phyloP scores from a whole-genome alignment of 2,113 vertebrate species.

The Ranitomeya variabilis region DNA sequence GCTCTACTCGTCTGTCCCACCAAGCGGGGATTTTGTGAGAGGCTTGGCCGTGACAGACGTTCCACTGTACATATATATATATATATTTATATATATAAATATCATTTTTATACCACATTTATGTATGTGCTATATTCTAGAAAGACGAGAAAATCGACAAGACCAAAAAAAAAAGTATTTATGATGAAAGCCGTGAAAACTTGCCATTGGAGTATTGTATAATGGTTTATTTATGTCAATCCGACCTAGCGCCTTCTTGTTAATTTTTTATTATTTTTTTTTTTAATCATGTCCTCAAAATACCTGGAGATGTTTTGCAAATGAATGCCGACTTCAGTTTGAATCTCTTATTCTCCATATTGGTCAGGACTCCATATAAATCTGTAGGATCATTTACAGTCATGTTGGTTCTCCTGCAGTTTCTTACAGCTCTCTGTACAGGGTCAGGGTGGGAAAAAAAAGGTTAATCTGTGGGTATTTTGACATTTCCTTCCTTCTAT shows the following conservation, averaged over 20 bases:
- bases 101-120: conserved; percentile 43
- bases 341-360: neutral
- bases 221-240: conserved; percentile 8
- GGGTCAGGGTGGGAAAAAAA: neutral
- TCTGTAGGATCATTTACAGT: neutral
- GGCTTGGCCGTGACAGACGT: neutral
- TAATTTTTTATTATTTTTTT: neutral
- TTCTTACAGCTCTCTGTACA: neutral
- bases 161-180: conserved; percentile 41
- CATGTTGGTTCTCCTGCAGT: neutral
- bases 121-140: conserved; percentile 36
- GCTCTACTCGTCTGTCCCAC: neutral
- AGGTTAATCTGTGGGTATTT: neutral
- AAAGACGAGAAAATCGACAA: conserved; percentile 9
- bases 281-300: neutral
- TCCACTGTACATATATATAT: conserved; percentile 37
- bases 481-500: neutral
- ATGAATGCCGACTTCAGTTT: neutral
- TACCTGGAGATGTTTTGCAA: neutral
- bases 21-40: no score
- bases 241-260: neutral
- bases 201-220: conserved; percentile 47
- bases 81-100: conserved; percentile 51
- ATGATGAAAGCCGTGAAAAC: neutral
- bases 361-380: neutral